Conservation (phyloP, 2,113 vertebrate species). For the Crotalus viridis region DNA sequence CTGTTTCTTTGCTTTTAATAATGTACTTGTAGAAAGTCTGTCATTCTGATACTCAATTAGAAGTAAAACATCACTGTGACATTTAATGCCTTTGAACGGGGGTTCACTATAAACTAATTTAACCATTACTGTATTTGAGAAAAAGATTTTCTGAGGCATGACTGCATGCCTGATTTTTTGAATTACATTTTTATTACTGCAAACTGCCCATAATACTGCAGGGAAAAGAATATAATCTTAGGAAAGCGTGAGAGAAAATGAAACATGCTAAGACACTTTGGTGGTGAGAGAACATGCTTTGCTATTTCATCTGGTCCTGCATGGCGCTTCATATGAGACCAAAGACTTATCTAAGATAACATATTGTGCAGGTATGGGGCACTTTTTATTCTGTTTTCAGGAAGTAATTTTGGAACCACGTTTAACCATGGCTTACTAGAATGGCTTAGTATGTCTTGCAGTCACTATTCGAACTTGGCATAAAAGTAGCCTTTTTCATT, state of each 20-base stretch:
- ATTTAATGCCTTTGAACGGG: not conserved
- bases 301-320: not conserved
- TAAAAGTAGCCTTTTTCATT: not conserved
- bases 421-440: not conserved
- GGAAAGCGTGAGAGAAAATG: not conserved
- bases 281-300: not conserved
- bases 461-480: not conserved
- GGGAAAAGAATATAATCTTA: not conserved
- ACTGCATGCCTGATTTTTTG: not conserved
- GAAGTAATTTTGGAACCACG: not conserved
- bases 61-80: not conserved
- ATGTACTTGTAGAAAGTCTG: not conserved
- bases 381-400: not conserved
- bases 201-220: not conserved
- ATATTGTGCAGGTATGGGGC: not conserved
- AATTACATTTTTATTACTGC: not conserved
- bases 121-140: not conserved
- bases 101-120: not conserved
- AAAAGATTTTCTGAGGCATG: not conserved
- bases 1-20: not conserved
- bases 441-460: not conserved
- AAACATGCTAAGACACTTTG: not conserved
- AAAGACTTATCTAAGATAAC: not conserved
- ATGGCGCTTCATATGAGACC: not conserved
- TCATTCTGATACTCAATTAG: not conserved